These are phyloP conservation scores for Otolemur crassicaudatus DNA, from an alignment of 2,797 vertebrate species.

Conservation along the genomic window DNA sequence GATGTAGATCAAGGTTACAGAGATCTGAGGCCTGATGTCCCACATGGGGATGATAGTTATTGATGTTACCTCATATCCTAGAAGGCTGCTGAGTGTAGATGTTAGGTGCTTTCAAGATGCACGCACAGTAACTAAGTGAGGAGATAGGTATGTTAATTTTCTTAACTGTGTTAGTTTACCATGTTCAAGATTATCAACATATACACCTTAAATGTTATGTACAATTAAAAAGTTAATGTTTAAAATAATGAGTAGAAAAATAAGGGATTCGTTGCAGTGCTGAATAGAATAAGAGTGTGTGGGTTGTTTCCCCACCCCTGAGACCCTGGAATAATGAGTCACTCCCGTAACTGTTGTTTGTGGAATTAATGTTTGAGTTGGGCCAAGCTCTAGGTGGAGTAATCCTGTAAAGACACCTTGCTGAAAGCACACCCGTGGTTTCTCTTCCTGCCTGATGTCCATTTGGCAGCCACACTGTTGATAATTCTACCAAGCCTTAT, in stretches of 20 bases:
- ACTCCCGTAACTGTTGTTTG: not conserved
- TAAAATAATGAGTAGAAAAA: not conserved
- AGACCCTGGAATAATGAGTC: not conserved
- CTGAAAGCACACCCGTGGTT: constrained; percentile 30
- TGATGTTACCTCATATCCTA: not conserved
- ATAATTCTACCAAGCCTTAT: not conserved
- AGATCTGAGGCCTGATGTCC: not conserved
- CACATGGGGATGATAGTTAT: not conserved
- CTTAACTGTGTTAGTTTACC: not conserved
- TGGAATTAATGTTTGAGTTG: not conserved
- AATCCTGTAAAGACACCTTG: not conserved
- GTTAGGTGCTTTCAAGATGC: not conserved
- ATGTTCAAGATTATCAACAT: not conserved
- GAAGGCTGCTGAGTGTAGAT: not conserved
- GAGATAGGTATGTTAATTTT: not conserved
- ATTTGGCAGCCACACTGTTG: constrained; percentile 29
- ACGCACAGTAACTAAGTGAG: not conserved
- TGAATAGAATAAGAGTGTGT: not conserved
- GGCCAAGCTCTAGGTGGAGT: not conserved
- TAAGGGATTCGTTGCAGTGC: not conserved
- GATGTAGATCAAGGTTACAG: not conserved
- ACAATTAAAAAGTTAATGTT: not conserved
- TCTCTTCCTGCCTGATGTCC: constrained; percentile 59
- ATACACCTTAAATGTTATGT: not conserved
- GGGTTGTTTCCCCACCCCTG: not conserved